Base-by-base conservation (phyloP, 2,113 vertebrate genomes). In the Sinocyclocheilus grahami region DNA sequence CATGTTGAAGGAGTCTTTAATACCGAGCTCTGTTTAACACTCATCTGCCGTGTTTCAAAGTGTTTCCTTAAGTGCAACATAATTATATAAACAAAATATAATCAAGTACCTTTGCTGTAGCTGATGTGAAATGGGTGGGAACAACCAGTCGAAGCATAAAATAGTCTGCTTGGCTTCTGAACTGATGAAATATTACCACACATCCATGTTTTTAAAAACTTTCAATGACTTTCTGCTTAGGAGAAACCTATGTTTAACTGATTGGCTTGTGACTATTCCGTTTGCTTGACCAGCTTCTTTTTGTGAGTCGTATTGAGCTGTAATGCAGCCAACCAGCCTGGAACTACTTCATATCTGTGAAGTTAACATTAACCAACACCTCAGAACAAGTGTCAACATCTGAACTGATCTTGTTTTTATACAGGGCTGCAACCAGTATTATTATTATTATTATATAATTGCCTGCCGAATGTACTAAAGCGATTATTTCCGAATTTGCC, bases 11-110 rank as follows among this genome's bases (percentile, higher is more conserved):
- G 60, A 48, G 13, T 37, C 18, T 39, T 30, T 39, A 39, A 79
- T 39, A 62, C 55, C 33, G 0, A 37, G 30, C 22, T 46, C 39
- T 75, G 12, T 22, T 42, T 72, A 42, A 72, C 22, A 11, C 69
- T n/a, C 4, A 42, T 74, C 74, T 76, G 53, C 16, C 5, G 13
- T 76, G 74, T 48, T 76, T 24, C 74, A 24, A 39, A 63, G 51
- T 22, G 53, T 58, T 78, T 60, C 37, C 4, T 20, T 78, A 78
- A 78, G 51, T 78, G 58, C 51, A 60, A 60, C 77, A 78, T 58
- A 78, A 78, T 60, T 78, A 78, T 33, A 58, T 58, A 37, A 60
- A 78, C 77, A 78, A 30, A 22, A 37, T 58, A 22, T 58, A 37
- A 78, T 75, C 10, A 58, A 78, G 77, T 53, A 58, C 42, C 12